Base-by-base conservation (phyloP, 2,888 invertebrate genomes). In the Aphidoletes aphidimyza region DNA sequence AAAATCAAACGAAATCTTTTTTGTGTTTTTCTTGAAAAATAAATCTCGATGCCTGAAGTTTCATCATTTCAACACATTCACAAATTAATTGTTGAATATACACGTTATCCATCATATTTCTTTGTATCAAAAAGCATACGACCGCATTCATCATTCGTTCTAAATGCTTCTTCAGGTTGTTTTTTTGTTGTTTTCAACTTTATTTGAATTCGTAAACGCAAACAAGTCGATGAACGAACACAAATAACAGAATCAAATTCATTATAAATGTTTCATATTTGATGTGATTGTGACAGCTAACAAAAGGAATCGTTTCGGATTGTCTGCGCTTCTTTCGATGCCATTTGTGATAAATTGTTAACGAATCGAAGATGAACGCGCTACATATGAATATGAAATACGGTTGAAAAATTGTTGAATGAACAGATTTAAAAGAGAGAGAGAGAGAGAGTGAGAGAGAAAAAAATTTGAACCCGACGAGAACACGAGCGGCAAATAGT, bases 341-440 rank as follows among this genome's bases (percentile, higher is more conserved):
- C 69, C 69, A 69, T 54, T 54, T 54, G 69, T 69, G 69, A 69
- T 69, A 69, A 69, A 69, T 69, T 30, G 69, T 11, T 69, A 69
- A 30, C 69, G 14, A 54, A 54, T 11, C 17, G 22, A 54, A 54
- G 54, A 42, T 9, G 42, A 42, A 42, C n/a, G n/a, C n/a, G n/a
- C n/a, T n/a, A n/a, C 54, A 54, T 54, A 22, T 54, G 3, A 22
- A 54, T n/a, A n/a, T n/a, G n/a, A 54, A 1, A 54, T 54, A 47
- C 47, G 22, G 54, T 19, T 26, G 54, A 54, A 54, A 69, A 30
- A 69, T 30, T 30, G 17, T 30, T 69, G 69, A 69, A 69, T 69
- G 30, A 30, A 69, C 26, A 69, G 69, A 69, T 69, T 69, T 14
- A 69, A 69, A 22, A 22, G 22, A 69, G 54, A 26, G 30, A 30